Evolutionary conservation across 2,888 invertebrate species (phyloP).

Genomic region (Hypercompe scribonia): DNA sequence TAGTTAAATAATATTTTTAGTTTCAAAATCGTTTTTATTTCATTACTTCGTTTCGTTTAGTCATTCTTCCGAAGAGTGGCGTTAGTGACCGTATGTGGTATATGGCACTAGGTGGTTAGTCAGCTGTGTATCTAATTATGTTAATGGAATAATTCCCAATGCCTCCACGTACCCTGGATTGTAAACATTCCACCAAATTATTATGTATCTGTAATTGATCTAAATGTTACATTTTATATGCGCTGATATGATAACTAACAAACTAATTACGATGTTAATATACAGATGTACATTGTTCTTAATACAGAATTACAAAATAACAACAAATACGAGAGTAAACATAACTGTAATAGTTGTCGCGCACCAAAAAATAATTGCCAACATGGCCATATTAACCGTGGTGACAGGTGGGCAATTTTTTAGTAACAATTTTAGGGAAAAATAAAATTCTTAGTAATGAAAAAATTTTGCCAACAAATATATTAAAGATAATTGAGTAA

Average conservation of each 20-base stretch:
- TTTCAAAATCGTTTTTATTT: neutral
- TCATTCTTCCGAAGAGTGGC: conserved; percentile 17
- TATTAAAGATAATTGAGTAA: too few species aligned
- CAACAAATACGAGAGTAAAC: neutral
- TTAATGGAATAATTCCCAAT: conserved; percentile 68
- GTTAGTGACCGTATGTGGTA: conserved; percentile 19
- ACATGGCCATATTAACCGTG: too few species aligned
- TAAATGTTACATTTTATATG: conserved; percentile 26
- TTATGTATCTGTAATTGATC: conserved; percentile 51
- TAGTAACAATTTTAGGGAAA: neutral
- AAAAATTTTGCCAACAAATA: too few species aligned
- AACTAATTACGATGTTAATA: neutral
- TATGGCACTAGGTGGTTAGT: conserved; percentile 20
- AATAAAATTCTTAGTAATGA: too few species aligned
- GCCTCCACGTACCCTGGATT: conserved; percentile 53
- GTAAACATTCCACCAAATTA: conserved; percentile 27
- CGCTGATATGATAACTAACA: conserved; percentile 22
- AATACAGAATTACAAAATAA: neutral
- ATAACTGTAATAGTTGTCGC: too few species aligned
- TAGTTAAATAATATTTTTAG: neutral
- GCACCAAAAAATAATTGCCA: too few species aligned
- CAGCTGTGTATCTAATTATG: conserved; percentile 60
- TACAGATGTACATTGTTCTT: neutral
- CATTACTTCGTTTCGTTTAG: neutral
- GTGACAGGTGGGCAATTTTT: too few species aligned